Base-by-base conservation (phyloP, 1,140 invertebrate species). In the Drosophila sp. region DNA sequence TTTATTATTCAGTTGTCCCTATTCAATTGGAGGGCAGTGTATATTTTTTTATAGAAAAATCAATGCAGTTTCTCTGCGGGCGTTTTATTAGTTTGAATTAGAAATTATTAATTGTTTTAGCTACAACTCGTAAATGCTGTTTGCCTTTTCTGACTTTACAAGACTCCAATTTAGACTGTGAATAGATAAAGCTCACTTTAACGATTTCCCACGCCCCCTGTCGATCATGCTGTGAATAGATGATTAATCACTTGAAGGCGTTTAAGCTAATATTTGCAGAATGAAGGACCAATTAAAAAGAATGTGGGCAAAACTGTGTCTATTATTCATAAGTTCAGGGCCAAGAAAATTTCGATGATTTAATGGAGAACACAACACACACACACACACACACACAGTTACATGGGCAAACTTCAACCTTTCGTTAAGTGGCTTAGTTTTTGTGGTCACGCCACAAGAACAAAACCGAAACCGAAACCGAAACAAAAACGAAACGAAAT, bases 361-460 rank as follows among this genome's bases (percentile, higher is more conserved):
- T 76, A 76, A 72, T 76, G 73, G 72, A 56, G 60, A 66, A 38
- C 35, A 38, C 5, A 38, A 35, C 44, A 23, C 58, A 33, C 47
- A 6, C 7, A 0, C 33, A 25, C 61, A 25, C 0, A 27, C 4
- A 11, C 11, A 10, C 44, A 50, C 25, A 38, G 11, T 23, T 47
- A 23, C 27, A 25, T 27, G 54, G 29, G 32, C 7, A 40, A 35
- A 35, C 60, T 40, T 5, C 25, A 35, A 32, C 35, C 33, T 76
- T 76, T 72, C 68, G 40, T 57, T 67, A 40, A 41, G 32, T 65
- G 61, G 30, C 56, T 70, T 68, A 78, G 74, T 66, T 70, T 78
- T 82, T 73, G 80, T 89, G 80, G 83, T 87, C 83, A 87, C 84
- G 83, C 83, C 86, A 87, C 61, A 70, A 61, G 44, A 83, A 63